Base-by-base conservation (phyloP, 2,888 invertebrate species). In the Crioceris asparagi region DNA sequence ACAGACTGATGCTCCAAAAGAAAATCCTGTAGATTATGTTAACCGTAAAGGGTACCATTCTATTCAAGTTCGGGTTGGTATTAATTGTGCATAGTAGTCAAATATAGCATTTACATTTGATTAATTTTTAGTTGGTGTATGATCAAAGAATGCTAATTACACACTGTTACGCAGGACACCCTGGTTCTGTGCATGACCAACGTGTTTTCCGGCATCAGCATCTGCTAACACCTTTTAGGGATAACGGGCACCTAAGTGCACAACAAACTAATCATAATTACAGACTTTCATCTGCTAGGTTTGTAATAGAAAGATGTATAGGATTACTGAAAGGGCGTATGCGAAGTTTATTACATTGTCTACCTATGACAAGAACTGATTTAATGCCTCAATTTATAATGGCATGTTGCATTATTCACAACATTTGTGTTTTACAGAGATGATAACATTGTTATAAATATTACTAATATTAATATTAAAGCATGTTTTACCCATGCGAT, bases 251-350 rank as follows among this genome's bases (percentile, higher is more conserved):
- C 30, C 26, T 29, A 23, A 36, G n/a, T 18, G 30, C 29, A 8
- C 21, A 31, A 36, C 36, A 36, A 31, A 36, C 17, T 18, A 36
- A 30, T 25, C 30, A 30, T 34, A 34, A 36, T 36, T 18, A 30
- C 12, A 21, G 14, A 21, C 36, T 30, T 32, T 29, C 32, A 17
- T 32, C 32, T 17, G 32, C 32, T 17, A 8, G 32, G 11, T 17
- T 32, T 3, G 32, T 19, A 3, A 32, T 32, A 8, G 32, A 32
- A 11, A 32, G 32, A 17, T 3, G 17, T 18, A 17, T 32, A 10
- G 32, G 32, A 17, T 11, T 18, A 4, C 21, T 32, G 12, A 32
- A 32, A 32, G 18, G 17, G 3, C 32, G 32, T 8, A 17, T 32
- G 5, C 19, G 32, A 17, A 32, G 32, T 16, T 19, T 32, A 17